Evolutionary conservation across 2,888 invertebrate genomes (phyloP).

Genomic region (Sinodicranocentrus sp.): DNA sequence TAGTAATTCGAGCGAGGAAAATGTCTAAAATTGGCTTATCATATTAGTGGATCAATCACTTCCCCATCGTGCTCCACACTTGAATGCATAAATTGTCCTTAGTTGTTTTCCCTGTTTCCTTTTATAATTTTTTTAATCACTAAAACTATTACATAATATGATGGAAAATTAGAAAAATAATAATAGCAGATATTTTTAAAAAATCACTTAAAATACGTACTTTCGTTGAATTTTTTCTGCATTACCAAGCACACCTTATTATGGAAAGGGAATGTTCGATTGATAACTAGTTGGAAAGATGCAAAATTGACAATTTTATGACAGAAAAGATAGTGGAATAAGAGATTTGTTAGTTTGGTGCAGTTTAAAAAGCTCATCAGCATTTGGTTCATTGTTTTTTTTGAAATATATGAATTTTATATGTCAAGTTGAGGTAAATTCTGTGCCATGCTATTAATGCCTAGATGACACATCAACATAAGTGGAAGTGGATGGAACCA

Average conservation of each 20-base stretch:
- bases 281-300: neutral
- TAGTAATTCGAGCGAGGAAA: slow-evolving; percentile 44
- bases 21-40: slow-evolving; percentile 23
- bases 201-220: neutral
- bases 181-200: neutral
- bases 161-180: neutral
- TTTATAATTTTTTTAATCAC: too few relatives aligned
- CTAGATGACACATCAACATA: too few relatives aligned
- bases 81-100: neutral
- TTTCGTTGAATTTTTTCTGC: neutral
- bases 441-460: too few relatives aligned
- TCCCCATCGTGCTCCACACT: slow-evolving; percentile 15
- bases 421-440: too few relatives aligned
- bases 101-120: neutral
- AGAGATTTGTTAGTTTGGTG: too few relatives aligned
- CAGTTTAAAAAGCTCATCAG: too few relatives aligned
- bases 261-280: neutral
- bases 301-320: too few relatives aligned
- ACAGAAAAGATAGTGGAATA: too few relatives aligned
- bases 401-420: too few relatives aligned
- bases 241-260: neutral
- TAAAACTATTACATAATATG: too few relatives aligned
- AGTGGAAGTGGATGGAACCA: too few relatives aligned
- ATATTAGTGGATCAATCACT: slow-evolving; percentile 12
- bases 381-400: too few relatives aligned